Percentiles rank a stretch among this genome's conserved stretches.
phyloP scores from a whole-genome alignment of 2,113 vertebrate species.

The Tachuris rubrigastra region DNA sequence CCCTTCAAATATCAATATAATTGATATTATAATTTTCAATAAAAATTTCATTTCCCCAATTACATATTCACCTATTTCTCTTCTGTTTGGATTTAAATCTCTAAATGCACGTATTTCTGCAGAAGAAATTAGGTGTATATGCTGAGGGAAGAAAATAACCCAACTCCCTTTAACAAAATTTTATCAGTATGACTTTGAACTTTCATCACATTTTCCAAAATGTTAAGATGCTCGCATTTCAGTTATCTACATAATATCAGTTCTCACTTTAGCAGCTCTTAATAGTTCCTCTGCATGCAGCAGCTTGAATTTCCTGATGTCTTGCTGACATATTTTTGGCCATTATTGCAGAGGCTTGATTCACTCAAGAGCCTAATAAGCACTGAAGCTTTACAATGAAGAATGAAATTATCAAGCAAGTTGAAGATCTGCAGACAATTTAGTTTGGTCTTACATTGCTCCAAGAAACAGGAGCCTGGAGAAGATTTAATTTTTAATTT shows the following conservation, averaged over 20 bases:
- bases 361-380: background rate
- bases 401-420: background rate
- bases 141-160: background rate
- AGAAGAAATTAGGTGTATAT: background rate
- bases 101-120: background rate
- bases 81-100: background rate
- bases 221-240: background rate
- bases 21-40: background rate
- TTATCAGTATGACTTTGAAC: background rate
- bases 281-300: background rate
- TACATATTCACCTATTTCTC: background rate
- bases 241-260: background rate
- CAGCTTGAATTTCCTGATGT: background rate
- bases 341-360: background rate
- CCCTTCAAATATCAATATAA: background rate
- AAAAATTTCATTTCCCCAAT: background rate
- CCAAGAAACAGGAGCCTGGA: background rate
- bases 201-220: background rate
- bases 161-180: background rate
- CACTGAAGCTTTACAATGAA: background rate
- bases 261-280: background rate
- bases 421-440: background rate
- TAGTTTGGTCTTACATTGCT: background rate
- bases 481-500: background rate
- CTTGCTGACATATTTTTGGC: background rate